Percentiles rank a stretch among this genome's conserved stretches.
Evolutionary conservation across 2,888 invertebrate genomes (phyloP).

Genomic region (Aleiodes testaceus): DNA sequence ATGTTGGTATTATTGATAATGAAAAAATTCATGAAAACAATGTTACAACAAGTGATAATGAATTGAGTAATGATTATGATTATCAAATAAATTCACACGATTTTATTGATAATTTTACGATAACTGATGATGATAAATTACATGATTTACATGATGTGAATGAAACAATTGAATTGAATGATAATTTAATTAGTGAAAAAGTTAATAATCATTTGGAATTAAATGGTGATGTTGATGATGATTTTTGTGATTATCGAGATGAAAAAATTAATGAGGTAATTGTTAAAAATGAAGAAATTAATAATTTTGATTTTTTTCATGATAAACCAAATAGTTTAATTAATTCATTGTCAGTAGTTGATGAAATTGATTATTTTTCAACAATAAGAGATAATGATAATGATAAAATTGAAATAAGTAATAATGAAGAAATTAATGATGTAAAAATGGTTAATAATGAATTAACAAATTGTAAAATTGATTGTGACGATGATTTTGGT

Average conservation of each 20-base stretch:
- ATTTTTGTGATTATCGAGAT: slow-evolving; percentile 38
- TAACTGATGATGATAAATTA: slow-evolving; percentile 47
- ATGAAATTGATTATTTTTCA: not conserved
- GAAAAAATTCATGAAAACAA: slow-evolving; percentile 19
- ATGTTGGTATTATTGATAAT: slow-evolving; percentile 56
- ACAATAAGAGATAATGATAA: slow-evolving; percentile 1
- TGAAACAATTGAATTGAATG: slow-evolving; percentile 35
- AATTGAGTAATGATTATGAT: slow-evolving; percentile 47
- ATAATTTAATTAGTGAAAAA: not conserved
- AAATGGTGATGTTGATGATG: slow-evolving; percentile 32
- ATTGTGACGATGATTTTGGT: slow-evolving; percentile 70
- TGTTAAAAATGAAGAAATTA: slow-evolving; percentile 9
- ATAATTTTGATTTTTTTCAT: slow-evolving; percentile 43
- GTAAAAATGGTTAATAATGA: slow-evolving; percentile 16
- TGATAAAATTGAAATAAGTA: not conserved
- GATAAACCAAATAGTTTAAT: slow-evolving; percentile 9
- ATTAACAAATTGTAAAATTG: slow-evolving; percentile 23
- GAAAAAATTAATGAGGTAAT: slow-evolving; percentile 20
- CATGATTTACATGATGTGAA: slow-evolving; percentile 44
- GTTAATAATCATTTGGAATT: slow-evolving; percentile 35
- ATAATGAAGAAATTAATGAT: not conserved
- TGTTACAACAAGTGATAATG: slow-evolving; percentile 32
- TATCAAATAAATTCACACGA: slow-evolving; percentile 49
- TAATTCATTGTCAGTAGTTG: not conserved
- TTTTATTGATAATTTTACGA: slow-evolving; percentile 47